Percentiles rank a stretch among this genome's conserved stretches.
phyloP scores from a whole-genome alignment of 2,888 invertebrate genomes.

The Taenaris catops region DNA sequence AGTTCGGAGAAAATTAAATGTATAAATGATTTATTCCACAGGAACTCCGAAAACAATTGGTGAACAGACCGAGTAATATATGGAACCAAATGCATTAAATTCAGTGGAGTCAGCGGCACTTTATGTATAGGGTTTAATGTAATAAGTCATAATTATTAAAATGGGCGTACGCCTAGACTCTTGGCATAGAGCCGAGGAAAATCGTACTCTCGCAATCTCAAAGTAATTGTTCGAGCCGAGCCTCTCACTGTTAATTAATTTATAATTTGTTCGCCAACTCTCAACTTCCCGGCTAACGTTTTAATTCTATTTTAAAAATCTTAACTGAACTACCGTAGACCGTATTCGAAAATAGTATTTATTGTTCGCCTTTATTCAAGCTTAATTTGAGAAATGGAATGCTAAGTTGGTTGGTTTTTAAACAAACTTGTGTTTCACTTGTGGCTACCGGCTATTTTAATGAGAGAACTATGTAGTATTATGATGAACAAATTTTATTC shows the following conservation, averaged over 20 bases:
- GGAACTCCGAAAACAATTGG: constrained; percentile 11
- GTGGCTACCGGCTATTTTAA: no score
- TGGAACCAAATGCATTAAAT: constrained; percentile 17
- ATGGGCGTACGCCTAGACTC: constrained; percentile 39
- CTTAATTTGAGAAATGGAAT: constrained; percentile 16
- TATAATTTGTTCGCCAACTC: constrained; percentile 59
- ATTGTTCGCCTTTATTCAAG: constrained; percentile 20
- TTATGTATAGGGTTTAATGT: constrained; percentile 38
- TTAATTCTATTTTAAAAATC: constrained; percentile 33
- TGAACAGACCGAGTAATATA: constrained; percentile 6
- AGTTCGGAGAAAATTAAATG: no score
- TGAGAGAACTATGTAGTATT: no score
- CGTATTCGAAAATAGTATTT: constrained; percentile 22
- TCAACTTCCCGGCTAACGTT: constrained; percentile 37
- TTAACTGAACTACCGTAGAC: constrained; percentile 23
- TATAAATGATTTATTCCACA: no score
- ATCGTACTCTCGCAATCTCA: constrained; percentile 52
- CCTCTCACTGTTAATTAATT: constrained; percentile 66
- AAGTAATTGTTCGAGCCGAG: constrained; percentile 53
- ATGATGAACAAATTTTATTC: no score
- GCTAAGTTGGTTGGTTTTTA: constrained; percentile 12
- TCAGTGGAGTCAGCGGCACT: constrained; percentile 15
- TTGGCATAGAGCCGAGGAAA: constrained; percentile 54
- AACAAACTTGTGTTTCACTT: neutral
- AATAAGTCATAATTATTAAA: constrained; percentile 60